Evolutionary conservation across 1,140 invertebrate species (phyloP).

Genomic region (Eumaeus atala): DNA sequence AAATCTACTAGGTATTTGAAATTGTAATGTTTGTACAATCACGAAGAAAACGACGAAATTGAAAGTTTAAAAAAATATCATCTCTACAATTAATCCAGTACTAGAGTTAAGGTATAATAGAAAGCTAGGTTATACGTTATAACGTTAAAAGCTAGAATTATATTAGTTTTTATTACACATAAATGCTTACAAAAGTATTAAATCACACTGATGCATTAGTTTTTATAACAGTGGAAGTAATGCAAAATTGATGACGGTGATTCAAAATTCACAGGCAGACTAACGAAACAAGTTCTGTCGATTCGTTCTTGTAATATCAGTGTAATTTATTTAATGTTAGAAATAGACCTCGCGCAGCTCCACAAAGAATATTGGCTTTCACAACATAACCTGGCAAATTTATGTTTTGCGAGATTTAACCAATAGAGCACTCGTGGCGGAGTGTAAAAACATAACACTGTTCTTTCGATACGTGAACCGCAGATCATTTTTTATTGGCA

Average conservation of each 20-base stretch:
- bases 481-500: neutral
- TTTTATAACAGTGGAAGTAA: conserved; percentile 30
- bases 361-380: conserved; percentile 71
- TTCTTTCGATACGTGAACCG: neutral
- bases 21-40: neutral
- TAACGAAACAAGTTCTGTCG: conserved; percentile 58
- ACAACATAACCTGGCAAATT: conserved; percentile 67
- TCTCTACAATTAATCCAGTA: no score
- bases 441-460: neutral
- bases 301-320: conserved; percentile 71
- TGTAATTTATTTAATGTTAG: conserved; percentile 72
- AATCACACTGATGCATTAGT: conserved; percentile 7
- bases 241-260: conserved; percentile 46
- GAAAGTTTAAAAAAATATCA: no score
- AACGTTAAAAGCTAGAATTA: neutral
- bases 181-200: neutral
- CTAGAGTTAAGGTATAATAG: no score
- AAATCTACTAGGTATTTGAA: neutral
- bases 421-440: conserved; percentile 26
- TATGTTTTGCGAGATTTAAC: conserved; percentile 60
- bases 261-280: conserved; percentile 49
- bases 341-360: conserved; percentile 60
- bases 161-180: neutral
- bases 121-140: no score
- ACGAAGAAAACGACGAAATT: no score